Evolutionary conservation across 64 coral and sea anemone species (phyloP).

Genomic region (Actinia tenebrosa): DNA sequence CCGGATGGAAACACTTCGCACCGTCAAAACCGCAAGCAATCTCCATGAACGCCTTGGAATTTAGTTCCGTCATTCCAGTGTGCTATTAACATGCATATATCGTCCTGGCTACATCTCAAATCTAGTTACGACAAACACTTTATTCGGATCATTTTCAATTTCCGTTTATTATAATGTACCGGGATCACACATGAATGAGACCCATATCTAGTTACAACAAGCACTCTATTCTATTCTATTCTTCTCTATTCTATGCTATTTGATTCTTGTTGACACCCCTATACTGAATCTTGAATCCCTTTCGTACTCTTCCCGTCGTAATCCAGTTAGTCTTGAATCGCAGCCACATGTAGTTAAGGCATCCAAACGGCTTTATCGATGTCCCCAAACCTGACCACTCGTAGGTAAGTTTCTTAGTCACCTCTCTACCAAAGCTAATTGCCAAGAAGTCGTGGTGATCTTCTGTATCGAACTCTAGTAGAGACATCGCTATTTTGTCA

Average conservation of each 20-base stretch:
- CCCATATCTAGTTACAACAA: too few species aligned
- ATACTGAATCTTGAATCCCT: conserved; percentile 36
- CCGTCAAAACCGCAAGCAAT: too few species aligned
- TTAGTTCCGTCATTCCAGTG: too few species aligned
- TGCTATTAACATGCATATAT: too few species aligned
- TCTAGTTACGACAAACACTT: too few species aligned
- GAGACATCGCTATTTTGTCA: conserved; percentile 44
- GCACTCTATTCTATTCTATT: too few species aligned
- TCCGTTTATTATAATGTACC: too few species aligned
- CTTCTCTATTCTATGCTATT: background rate
- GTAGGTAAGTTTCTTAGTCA: background rate
- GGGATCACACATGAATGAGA: too few species aligned
- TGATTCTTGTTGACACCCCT: background rate
- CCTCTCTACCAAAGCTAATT: background rate
- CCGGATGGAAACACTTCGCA: too few species aligned
- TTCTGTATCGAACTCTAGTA: conserved; percentile 62
- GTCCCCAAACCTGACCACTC: conserved; percentile 47
- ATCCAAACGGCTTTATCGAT: conserved; percentile 28
- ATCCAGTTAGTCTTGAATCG: conserved; percentile 58
- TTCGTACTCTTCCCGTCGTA: conserved; percentile 14
- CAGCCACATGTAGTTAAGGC: conserved; percentile 47
- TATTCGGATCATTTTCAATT: too few species aligned
- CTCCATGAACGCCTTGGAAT: too few species aligned
- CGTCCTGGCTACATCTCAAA: too few species aligned
- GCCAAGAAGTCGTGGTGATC: conserved; percentile 32